These are phyloP conservation scores for Benthochromis sp. DNA, from an alignment of 2,113 vertebrate genomes.

Conservation along the genomic window DNA sequence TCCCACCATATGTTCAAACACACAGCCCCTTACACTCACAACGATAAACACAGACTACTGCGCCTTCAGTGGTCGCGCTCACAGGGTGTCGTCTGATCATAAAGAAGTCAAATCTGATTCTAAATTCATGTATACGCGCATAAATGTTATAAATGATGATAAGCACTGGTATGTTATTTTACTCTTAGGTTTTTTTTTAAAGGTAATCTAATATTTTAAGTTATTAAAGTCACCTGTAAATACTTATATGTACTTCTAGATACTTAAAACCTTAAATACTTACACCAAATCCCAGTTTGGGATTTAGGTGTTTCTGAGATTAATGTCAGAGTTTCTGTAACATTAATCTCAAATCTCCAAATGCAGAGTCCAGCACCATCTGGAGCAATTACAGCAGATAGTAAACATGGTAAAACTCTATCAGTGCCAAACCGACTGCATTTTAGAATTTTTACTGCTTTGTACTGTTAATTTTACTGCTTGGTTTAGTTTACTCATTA, in stretches of 20 bases:
- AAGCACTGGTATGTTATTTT: background rate
- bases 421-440: background rate
- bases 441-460: background rate
- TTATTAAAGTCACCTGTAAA: background rate
- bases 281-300: background rate
- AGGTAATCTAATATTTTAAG: background rate
- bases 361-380: background rate
- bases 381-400: background rate
- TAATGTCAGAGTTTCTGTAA: background rate
- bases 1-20: constrained; percentile 55
- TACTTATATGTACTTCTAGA: background rate
- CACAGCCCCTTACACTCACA: background rate
- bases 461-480: background rate
- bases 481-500: background rate
- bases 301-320: background rate
- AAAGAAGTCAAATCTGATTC: background rate
- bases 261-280: background rate
- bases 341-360: background rate
- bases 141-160: background rate
- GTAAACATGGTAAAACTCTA: background rate
- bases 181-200: background rate
- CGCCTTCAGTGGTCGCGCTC: background rate
- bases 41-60: background rate
- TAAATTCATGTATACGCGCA: background rate
- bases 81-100: background rate